Conservation (phyloP, 2,113 vertebrate species). For the Ceyx melanurus region DNA sequence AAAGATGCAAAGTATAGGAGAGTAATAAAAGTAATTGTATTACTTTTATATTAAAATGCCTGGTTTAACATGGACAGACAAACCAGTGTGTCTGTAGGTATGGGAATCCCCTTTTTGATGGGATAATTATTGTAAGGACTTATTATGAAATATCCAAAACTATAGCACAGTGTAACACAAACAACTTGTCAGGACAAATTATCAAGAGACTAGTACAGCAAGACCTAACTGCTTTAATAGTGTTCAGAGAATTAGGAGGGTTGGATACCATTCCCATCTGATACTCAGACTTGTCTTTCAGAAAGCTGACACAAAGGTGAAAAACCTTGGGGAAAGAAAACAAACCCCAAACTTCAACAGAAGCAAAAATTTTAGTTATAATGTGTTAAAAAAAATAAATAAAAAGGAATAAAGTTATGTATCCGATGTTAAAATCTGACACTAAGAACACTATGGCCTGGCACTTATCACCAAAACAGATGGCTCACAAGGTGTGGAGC, state of each 20-base stretch:
- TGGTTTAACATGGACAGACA: not conserved
- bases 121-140: not conserved
- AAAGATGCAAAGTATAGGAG: not conserved
- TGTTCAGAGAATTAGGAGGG: not conserved
- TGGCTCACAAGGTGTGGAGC: not conserved
- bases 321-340: not conserved
- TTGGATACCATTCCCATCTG: not conserved
- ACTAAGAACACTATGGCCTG: not conserved
- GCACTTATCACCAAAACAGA: not conserved
- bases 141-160: not conserved
- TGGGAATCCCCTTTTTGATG: not conserved
- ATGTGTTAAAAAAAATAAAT: not conserved
- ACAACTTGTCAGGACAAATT: not conserved
- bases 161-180: not conserved
- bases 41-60: not conserved
- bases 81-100: not conserved
- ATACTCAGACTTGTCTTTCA: not conserved
- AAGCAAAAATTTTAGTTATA: not conserved
- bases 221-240: not conserved
- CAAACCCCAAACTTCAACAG: not conserved
- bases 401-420: not conserved
- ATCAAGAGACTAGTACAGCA: not conserved
- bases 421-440: not conserved
- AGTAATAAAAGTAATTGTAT: not conserved
- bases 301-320: not conserved